Percentiles rank a stretch among this genome's conserved stretches.
These are phyloP conservation scores for Heteromurus nitidus DNA, from an alignment of 2,888 invertebrate species.

Conservation along the genomic window DNA sequence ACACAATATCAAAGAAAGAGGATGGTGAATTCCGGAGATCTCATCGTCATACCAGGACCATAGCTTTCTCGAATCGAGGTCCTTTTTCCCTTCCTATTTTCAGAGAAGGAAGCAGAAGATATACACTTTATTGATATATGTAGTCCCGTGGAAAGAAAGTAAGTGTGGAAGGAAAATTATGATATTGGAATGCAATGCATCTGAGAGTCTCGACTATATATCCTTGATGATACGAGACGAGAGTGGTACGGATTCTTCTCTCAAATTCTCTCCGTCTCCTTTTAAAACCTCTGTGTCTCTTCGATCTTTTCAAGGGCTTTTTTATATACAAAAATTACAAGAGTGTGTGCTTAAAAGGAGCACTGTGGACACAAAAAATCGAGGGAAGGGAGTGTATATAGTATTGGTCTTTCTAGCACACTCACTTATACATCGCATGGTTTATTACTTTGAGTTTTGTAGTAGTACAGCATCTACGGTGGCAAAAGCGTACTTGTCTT, in stretches of 20 bases:
- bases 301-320: slow-evolving; percentile 55
- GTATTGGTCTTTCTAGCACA: too few relatives aligned
- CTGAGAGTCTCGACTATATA: background rate
- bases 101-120: background rate
- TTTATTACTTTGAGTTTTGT: slow-evolving; percentile 52
- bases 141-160: slow-evolving; percentile 28
- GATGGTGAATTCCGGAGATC: slow-evolving; percentile 1
- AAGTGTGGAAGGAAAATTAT: slow-evolving; percentile 41
- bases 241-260: slow-evolving; percentile 34
- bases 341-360: slow-evolving; percentile 6
- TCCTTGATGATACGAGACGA: slow-evolving; percentile 9
- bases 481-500: background rate
- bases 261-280: slow-evolving; percentile 37
- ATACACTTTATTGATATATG: slow-evolving; percentile 34
- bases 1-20: background rate
- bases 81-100: slow-evolving; percentile 5
- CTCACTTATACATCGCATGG: too few relatives aligned
- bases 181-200: slow-evolving; percentile 7
- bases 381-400: too few relatives aligned
- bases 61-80: too few relatives aligned
- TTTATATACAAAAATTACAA: slow-evolving; percentile 18
- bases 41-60: too few relatives aligned
- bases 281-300: slow-evolving; percentile 31
- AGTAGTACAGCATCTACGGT: background rate
- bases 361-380: slow-evolving; percentile 2